Evolutionary conservation across 1,140 invertebrate genomes (phyloP).

Genomic region (Apis cerana): DNA sequence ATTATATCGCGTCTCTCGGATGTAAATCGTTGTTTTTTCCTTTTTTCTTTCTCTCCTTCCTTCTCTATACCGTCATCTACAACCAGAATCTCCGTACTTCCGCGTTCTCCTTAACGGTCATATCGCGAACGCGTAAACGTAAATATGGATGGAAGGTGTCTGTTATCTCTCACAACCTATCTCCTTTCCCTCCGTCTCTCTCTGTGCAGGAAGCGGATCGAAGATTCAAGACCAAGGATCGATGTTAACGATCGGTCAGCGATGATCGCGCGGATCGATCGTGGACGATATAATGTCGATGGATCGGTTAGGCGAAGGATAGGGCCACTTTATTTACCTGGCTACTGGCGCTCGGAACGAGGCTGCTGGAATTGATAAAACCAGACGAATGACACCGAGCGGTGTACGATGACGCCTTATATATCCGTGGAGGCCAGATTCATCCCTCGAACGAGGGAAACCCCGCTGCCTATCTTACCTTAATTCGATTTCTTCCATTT

Average conservation of each 20-base stretch:
- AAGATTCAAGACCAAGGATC: conserved; percentile 63
- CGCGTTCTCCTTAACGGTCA: conserved; percentile 67
- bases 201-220: conserved; percentile 54
- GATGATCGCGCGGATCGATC: neutral
- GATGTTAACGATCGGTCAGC: conserved; percentile 14
- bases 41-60: no score
- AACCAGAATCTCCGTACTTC: conserved; percentile 71
- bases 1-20: neutral
- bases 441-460: conserved; percentile 60
- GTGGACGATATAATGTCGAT: neutral
- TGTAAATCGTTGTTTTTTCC: neutral
- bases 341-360: conserved; percentile 38
- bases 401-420: conserved; percentile 60
- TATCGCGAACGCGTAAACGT: conserved; percentile 67
- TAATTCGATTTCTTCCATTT: conserved; percentile 65
- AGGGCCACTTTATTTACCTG: conserved; percentile 53
- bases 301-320: neutral
- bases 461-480: conserved; percentile 61
- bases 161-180: conserved; percentile 20
- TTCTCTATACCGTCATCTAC: conserved; percentile 54
- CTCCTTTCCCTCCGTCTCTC: neutral
- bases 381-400: conserved; percentile 62
- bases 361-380: conserved; percentile 60
- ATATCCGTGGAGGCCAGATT: conserved; percentile 63
- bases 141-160: conserved; percentile 68